A percentile compares a stretch with the other conserved stretches of the same genome.
phyloP scores from a whole-genome alignment of 2,797 vertebrate species.

The Columba guinea region DNA sequence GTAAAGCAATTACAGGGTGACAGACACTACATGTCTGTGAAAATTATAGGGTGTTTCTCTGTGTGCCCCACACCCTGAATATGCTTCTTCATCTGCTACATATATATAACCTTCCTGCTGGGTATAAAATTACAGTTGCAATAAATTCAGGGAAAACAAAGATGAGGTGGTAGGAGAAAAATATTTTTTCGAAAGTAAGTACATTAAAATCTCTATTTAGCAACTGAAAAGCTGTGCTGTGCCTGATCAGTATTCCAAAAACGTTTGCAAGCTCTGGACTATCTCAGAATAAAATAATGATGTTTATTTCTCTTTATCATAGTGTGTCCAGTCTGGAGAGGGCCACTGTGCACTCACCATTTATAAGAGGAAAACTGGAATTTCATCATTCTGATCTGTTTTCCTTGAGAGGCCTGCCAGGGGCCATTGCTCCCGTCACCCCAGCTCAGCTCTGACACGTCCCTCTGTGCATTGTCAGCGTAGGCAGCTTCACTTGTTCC shows the following conservation, averaged over 20 bases:
- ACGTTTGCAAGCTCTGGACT: neutral
- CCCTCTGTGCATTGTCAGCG: rapidly evolving
- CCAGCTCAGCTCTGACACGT: neutral
- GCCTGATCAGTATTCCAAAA: neutral
- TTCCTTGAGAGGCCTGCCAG: neutral
- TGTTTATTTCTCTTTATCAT: neutral
- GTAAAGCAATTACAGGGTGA: neutral
- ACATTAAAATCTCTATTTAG: neutral
- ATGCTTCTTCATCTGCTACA: neutral
- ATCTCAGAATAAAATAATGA: neutral
- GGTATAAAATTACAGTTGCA: neutral
- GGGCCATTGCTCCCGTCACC: neutral
- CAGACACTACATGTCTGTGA: neutral
- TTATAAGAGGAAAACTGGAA: neutral
- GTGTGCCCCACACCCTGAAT: neutral
- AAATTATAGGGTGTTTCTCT: neutral
- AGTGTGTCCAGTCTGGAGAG: neutral
- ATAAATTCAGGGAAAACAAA: neutral
- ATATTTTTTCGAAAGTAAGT: neutral
- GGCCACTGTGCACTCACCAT: neutral
- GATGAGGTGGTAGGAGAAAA: neutral
- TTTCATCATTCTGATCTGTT: neutral
- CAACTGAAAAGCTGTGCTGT: neutral
- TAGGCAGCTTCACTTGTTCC: neutral
- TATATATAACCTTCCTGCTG: neutral